These are phyloP conservation scores for Cossypha niveicapilla DNA, from an alignment of 2,797 vertebrate genomes.

Conservation along the genomic window DNA sequence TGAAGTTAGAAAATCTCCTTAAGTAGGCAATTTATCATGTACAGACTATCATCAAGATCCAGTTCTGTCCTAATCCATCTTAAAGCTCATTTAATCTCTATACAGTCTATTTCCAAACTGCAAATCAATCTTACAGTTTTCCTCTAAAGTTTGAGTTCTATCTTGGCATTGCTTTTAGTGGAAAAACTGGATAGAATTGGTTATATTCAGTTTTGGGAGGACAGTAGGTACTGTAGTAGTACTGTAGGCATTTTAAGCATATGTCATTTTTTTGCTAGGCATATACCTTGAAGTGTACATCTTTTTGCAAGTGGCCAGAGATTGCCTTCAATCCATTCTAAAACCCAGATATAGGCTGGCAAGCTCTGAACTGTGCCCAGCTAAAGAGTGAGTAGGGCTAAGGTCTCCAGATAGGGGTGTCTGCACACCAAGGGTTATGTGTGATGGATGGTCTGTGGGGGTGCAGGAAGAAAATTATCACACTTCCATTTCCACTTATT, in stretches of 20 bases:
- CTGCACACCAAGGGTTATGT: not conserved
- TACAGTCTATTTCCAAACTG: constrained; percentile 31
- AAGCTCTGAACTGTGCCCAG: not conserved
- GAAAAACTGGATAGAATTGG: not conserved
- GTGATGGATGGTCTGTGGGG: rapidly evolving
- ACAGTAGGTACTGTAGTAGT: not conserved
- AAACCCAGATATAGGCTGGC: not conserved
- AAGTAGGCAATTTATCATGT: constrained; percentile 32
- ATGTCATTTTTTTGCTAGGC: not conserved
- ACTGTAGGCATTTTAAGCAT: not conserved
- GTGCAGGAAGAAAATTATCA: not conserved
- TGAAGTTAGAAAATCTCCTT: constrained; percentile 15
- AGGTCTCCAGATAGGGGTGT: not conserved
- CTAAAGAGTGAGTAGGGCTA: not conserved
- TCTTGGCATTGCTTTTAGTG: not conserved
- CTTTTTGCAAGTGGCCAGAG: not conserved
- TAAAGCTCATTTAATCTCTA: constrained; percentile 7
- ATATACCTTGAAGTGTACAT: not conserved
- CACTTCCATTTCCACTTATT: not conserved
- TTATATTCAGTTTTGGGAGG: not conserved
- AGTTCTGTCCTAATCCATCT: constrained; percentile 32
- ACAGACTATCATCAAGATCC: constrained; percentile 5
- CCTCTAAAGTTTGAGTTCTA: not conserved
- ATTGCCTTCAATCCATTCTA: not conserved
- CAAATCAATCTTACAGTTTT: not conserved